phyloP scores from a whole-genome alignment of 2,888 invertebrate species.

The Chloroclystis v-ata region DNA sequence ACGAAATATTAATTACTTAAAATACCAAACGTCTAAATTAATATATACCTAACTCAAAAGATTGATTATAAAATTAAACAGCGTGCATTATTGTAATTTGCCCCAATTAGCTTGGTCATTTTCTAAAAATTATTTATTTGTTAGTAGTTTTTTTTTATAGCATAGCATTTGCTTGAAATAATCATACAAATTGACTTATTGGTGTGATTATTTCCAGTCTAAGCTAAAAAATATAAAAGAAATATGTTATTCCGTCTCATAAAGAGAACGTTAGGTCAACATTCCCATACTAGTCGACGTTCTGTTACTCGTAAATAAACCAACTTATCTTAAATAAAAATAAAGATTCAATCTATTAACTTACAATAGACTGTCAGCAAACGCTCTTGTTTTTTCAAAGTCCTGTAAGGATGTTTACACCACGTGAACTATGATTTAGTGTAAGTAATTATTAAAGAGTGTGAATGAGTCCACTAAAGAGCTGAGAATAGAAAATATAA shows the following conservation, averaged over 20 bases:
- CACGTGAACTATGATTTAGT: slow-evolving; percentile 73
- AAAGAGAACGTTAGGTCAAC: slow-evolving; percentile 43
- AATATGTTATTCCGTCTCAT: neutral
- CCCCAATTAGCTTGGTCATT: too few relatives aligned
- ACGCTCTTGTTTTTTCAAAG: slow-evolving; percentile 62
- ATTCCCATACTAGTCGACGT: slow-evolving; percentile 60
- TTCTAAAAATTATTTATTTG: too few relatives aligned
- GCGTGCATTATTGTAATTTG: too few relatives aligned
- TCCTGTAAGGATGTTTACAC: slow-evolving; percentile 69
- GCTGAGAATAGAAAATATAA: slow-evolving; percentile 69
- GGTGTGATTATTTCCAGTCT: too few relatives aligned
- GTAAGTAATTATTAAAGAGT: slow-evolving; percentile 73
- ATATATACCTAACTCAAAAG: too few relatives aligned
- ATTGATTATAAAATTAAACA: too few relatives aligned
- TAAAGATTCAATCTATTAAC: slow-evolving; percentile 70
- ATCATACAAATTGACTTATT: too few relatives aligned
- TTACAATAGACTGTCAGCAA: slow-evolving; percentile 68
- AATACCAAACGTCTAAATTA: too few relatives aligned
- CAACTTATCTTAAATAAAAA: slow-evolving; percentile 44
- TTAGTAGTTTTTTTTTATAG: too few relatives aligned
- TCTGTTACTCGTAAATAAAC: slow-evolving; percentile 59
- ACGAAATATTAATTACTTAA: too few relatives aligned
- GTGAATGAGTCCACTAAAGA: slow-evolving; percentile 72
- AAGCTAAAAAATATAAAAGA: too few relatives aligned
- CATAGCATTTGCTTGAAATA: too few relatives aligned